These are phyloP conservation scores for Nephotettix cincticeps DNA, from an alignment of 1,140 invertebrate genomes.

Conservation along the genomic window DNA sequence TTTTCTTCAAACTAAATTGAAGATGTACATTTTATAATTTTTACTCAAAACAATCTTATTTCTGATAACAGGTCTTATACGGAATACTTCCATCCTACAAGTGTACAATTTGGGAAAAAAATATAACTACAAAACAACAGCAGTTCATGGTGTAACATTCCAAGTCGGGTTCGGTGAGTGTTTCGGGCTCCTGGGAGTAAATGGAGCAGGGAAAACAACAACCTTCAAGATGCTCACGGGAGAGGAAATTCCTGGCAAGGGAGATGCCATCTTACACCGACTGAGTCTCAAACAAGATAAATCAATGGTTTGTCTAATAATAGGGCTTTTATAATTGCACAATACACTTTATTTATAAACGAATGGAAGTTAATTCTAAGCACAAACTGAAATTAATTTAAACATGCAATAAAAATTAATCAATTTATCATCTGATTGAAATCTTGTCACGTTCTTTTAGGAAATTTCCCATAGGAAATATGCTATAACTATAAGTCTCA, in stretches of 20 bases:
- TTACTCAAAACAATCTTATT: not conserved
- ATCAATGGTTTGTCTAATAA: conserved; percentile 19
- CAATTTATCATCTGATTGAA: too few relatives aligned
- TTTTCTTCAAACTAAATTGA: too few relatives aligned
- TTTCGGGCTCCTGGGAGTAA: conserved; percentile 87
- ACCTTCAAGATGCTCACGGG: conserved; percentile 91
- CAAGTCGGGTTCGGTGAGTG: conserved; percentile 73
- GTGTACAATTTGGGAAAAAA: conserved; percentile 37
- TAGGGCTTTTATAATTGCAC: not conserved
- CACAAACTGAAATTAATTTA: too few relatives aligned
- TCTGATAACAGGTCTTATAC: conserved; percentile 30
- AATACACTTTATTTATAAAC: not conserved
- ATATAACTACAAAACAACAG: conserved; percentile 44
- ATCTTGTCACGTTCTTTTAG: too few relatives aligned
- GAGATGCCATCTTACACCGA: conserved; percentile 29
- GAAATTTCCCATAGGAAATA: too few relatives aligned
- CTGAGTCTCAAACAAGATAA: conserved; percentile 24
- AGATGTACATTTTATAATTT: too few relatives aligned
- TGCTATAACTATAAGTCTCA: too few relatives aligned
- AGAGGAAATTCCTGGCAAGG: conserved; percentile 32
- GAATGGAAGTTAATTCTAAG: too few relatives aligned
- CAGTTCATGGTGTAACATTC: conserved; percentile 72
- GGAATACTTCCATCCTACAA: conserved; percentile 26
- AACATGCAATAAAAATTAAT: too few relatives aligned
- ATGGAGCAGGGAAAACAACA: conserved; percentile 84